Evolutionary conservation across 2,888 invertebrate genomes (phyloP).

Genomic region (Iphiclides podalirius): DNA sequence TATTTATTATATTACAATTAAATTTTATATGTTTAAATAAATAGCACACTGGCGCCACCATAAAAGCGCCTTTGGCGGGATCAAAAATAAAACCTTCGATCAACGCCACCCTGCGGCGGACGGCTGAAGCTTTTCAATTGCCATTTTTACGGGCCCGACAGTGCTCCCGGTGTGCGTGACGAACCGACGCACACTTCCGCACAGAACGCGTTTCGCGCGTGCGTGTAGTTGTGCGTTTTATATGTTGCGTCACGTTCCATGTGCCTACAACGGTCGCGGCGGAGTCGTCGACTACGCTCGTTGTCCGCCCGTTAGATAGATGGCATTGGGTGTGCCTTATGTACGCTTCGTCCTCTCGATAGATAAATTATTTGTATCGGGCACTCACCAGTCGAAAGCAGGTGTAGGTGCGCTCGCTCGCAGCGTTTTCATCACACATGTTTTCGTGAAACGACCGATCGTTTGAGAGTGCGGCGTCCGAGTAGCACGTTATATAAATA

Average conservation of each 20-base stretch:
- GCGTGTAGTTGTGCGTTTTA: conserved; percentile 60
- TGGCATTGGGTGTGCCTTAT: conserved; percentile 62
- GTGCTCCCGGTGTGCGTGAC: conserved; percentile 55
- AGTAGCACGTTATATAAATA: conserved; percentile 44
- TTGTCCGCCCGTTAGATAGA: conserved; percentile 65
- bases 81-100: conserved; percentile 53
- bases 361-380: conserved; percentile 23
- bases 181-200: conserved; percentile 60
- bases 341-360: conserved; percentile 23
- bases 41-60: conserved; percentile 61
- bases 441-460: conserved; percentile 49
- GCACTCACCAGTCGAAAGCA: conserved; percentile 55
- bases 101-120: conserved; percentile 75
- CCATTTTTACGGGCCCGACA: conserved; percentile 54
- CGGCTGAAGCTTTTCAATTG: conserved; percentile 75
- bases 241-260: conserved; percentile 59
- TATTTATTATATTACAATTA: not conserved
- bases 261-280: conserved; percentile 47
- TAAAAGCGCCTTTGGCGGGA: conserved; percentile 35
- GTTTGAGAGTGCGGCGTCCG: conserved; percentile 54
- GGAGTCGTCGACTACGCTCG: conserved; percentile 48
- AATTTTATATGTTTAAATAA: not conserved
- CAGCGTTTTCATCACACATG: conserved; percentile 48
- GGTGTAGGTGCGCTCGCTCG: conserved; percentile 28
- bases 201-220: conserved; percentile 47